Percentiles rank a stretch among this genome's conserved stretches.
These are phyloP conservation scores for Poeciliopsis retropinna DNA, from an alignment of 2,113 vertebrate genomes.

Conservation along the genomic window DNA sequence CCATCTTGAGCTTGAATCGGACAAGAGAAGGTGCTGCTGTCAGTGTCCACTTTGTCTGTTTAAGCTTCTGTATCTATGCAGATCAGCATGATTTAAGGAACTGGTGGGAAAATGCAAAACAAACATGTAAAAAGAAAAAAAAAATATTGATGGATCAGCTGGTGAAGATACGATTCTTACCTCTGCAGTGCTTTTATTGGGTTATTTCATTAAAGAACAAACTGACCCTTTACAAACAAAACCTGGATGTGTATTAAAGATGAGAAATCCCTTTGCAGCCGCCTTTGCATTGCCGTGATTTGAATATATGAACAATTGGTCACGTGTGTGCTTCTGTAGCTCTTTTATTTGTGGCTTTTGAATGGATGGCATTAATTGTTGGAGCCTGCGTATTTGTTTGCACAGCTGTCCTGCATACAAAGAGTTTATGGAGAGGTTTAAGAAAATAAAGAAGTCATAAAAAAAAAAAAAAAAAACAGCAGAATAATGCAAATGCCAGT, in stretches of 20 bases:
- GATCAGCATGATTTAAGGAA: conserved; percentile 36
- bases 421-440: conserved; percentile 44
- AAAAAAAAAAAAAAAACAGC: conserved; percentile 2
- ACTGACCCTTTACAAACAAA: neutral
- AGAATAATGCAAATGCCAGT: conserved; percentile 37
- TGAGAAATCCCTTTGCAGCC: too few relatives aligned
- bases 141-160: conserved; percentile 14
- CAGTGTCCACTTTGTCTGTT: conserved; percentile 39
- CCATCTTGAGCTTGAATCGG: conserved; percentile 26
- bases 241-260: too few relatives aligned
- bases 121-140: conserved; percentile 1
- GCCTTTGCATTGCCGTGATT: neutral
- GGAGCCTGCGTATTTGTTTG: conserved; percentile 57
- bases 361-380: conserved; percentile 40
- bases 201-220: neutral
- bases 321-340: conserved; percentile 27
- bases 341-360: conserved; percentile 49
- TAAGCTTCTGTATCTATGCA: conserved; percentile 43
- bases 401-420: conserved; percentile 41
- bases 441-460: neutral
- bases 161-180: conserved; percentile 13
- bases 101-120: neutral
- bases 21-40: conserved; percentile 6
- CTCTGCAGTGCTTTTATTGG: neutral
- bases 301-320: conserved; percentile 7